Conservation (phyloP, 2,888 invertebrate genomes). For the Scaptomyza caliginosa region DNA sequence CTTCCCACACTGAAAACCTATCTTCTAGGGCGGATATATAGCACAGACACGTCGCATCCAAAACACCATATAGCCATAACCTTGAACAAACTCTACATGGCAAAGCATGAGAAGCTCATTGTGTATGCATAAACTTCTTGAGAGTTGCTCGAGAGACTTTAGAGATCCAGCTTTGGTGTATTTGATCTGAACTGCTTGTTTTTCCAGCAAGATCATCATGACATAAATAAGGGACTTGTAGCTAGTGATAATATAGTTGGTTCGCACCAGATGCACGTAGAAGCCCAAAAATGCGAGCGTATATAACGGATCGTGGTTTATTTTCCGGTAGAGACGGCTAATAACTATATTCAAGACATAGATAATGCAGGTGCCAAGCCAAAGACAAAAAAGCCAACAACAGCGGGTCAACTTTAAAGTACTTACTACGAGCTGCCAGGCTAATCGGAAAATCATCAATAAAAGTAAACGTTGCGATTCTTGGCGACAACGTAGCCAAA, state of each 20-base stretch:
- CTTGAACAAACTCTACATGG: constrained; percentile 16
- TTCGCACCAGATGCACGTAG: background rate
- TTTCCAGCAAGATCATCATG: background rate
- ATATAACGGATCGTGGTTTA: too few species aligned
- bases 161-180: background rate
- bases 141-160: background rate
- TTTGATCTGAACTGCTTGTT: background rate
- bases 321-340: too few species aligned
- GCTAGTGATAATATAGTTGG: background rate
- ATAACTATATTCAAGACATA: background rate
- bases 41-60: background rate
- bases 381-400: background rate
- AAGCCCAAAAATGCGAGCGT: background rate
- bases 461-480: background rate
- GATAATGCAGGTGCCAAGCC: background rate
- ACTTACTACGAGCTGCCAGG: background rate
- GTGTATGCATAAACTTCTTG: constrained; percentile 3
- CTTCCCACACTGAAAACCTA: background rate
- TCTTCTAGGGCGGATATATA: constrained; percentile 16
- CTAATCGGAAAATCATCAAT: background rate
- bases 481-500: background rate
- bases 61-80: constrained; percentile 10
- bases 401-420: background rate
- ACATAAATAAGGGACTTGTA: background rate
- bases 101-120: constrained; percentile 26